Evolutionary conservation across 2,888 invertebrate species (phyloP).

Genomic region (Trissolcus brochymenae): DNA sequence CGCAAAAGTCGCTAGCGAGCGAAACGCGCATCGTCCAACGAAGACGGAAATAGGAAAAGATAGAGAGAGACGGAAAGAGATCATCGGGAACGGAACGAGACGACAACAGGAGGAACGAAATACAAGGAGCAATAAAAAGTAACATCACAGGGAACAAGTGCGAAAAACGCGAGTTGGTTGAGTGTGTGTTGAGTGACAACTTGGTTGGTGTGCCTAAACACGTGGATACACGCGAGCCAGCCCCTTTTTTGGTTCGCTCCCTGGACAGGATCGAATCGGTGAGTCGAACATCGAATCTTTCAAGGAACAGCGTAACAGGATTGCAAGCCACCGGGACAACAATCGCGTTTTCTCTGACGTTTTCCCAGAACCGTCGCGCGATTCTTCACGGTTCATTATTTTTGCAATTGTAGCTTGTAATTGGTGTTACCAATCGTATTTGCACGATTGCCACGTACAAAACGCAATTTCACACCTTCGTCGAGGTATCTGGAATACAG

Average conservation of each 20-base stretch:
- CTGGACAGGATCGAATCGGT: conserved; percentile 34
- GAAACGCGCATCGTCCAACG: conserved; percentile 16
- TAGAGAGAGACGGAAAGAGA: conserved; percentile 14
- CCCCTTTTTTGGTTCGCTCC: conserved; percentile 33
- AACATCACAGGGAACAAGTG: background rate
- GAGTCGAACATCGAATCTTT: conserved; percentile 15
- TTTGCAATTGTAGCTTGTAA: conserved; percentile 12
- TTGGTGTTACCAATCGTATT: conserved; percentile 17
- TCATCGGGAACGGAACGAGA: background rate
- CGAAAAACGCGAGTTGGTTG: conserved; percentile 38
- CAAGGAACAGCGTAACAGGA: background rate
- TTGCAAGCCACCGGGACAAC: conserved; percentile 4
- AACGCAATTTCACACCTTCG: background rate
- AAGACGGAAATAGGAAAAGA: conserved; percentile 15
- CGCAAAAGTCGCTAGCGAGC: conserved; percentile 15
- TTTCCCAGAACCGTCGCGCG: conserved; percentile 23
- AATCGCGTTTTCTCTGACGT: conserved; percentile 27
- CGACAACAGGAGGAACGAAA: conserved; percentile 4
- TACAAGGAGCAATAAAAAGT: conserved; percentile 12
- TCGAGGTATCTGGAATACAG: background rate
- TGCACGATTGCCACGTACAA: background rate
- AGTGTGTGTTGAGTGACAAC: conserved; percentile 51
- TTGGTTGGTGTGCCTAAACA: conserved; percentile 37
- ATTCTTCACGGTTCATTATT: conserved; percentile 31
- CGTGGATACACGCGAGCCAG: conserved; percentile 37